These are phyloP conservation scores for Labeo catla DNA, from an alignment of 2,113 vertebrate species.

Conservation along the genomic window DNA sequence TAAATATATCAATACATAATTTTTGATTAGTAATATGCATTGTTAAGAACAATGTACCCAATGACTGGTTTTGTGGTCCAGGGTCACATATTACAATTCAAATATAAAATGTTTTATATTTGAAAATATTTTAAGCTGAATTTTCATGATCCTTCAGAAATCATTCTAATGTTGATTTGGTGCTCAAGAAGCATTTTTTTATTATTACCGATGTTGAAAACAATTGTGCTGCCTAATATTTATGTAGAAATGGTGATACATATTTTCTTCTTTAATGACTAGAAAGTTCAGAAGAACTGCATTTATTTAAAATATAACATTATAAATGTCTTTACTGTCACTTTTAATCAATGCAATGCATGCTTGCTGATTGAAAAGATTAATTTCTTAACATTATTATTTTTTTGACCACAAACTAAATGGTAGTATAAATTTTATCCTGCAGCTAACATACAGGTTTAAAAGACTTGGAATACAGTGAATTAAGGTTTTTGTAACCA, in stretches of 20 bases:
- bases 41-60: no score
- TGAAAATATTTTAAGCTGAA: neutral
- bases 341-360: neutral
- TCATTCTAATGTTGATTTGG: neutral
- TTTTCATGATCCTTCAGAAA: neutral
- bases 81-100: neutral
- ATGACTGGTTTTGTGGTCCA: no score
- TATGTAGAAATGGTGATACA: neutral
- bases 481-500: neutral
- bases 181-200: neutral
- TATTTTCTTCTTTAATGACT: neutral
- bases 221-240: neutral
- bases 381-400: neutral
- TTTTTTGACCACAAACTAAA: neutral
- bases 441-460: no score
- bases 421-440: neutral
- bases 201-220: neutral
- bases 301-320: neutral
- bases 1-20: no score
- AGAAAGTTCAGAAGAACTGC: neutral
- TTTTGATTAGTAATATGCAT: no score
- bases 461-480: neutral
- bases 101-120: neutral
- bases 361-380: neutral
- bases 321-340: neutral